A percentile compares a stretch with the other conserved stretches of the same genome.
Conservation (phyloP, 2,113 vertebrate genomes). For the Diphyllodes magnificus region DNA sequence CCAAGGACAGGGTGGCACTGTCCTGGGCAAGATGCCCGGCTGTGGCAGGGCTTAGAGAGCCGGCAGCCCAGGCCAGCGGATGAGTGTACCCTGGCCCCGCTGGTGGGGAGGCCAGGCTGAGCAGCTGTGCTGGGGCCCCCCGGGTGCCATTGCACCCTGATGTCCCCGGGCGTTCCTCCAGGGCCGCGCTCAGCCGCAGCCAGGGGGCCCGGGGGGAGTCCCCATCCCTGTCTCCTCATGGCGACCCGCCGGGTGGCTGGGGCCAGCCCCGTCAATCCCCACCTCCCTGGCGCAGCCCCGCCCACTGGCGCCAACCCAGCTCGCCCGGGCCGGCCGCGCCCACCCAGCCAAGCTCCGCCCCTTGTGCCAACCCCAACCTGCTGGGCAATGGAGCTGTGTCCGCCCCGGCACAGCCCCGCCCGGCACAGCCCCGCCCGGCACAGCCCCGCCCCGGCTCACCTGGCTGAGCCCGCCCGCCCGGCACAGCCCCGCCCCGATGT, state of each 20-base stretch:
- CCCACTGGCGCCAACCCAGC: not conserved
- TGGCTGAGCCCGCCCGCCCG: not conserved
- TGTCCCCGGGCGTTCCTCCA: not conserved
- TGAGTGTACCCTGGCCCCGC: rapidly evolving
- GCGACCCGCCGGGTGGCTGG: rapidly evolving
- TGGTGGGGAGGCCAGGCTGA: not conserved
- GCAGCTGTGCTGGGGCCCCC: not conserved
- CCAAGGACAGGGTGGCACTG: not conserved
- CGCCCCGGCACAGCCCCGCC: not conserved
- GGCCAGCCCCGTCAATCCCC: rapidly evolving
- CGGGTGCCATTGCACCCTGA: rapidly evolving
- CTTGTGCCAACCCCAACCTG: not conserved
- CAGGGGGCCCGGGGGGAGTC: too few relatives aligned
- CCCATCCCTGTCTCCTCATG: rapidly evolving
- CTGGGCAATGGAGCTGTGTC: rapidly evolving
- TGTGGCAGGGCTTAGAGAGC: not conserved
- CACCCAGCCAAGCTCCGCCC: rapidly evolving
- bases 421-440: too few relatives aligned
- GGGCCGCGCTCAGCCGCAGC: too few relatives aligned
- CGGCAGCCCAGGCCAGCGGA: rapidly evolving
- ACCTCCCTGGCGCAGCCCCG: not conserved
- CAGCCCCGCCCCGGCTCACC: not conserved
- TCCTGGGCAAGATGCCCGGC: rapidly evolving
- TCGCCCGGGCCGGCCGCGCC: not conserved
- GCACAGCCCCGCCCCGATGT: not conserved